phyloP scores from a whole-genome alignment of 2,888 invertebrate genomes.

The Isoperla grammatica region DNA sequence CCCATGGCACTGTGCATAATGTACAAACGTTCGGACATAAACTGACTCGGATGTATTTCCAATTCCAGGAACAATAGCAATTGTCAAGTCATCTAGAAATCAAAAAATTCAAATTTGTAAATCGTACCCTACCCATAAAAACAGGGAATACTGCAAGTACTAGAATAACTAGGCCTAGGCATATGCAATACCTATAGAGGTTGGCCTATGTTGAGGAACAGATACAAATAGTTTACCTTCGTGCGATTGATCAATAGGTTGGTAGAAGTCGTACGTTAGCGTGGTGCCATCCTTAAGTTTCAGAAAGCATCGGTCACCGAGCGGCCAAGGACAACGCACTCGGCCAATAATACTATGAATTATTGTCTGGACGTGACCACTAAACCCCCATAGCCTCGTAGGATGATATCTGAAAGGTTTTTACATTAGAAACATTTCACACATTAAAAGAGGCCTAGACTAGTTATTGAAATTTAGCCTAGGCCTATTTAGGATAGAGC shows the following conservation, averaged over 20 bases:
- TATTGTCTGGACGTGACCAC: conserved; percentile 91
- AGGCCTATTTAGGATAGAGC: no score
- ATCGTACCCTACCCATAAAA: no score
- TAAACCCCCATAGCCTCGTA: conserved; percentile 89
- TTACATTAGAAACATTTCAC: no score
- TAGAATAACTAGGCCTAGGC: no score
- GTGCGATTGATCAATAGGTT: conserved; percentile 62
- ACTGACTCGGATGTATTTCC: conserved; percentile 93
- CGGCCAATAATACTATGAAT: conserved; percentile 84
- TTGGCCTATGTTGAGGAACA: no score
- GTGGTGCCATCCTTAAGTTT: conserved; percentile 78
- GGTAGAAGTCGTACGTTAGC: conserved; percentile 87
- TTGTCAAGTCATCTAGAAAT: conserved; percentile 70
- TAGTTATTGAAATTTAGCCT: no score
- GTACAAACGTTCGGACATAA: conserved; percentile 89
- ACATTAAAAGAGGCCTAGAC: no score
- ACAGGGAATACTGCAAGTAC: no score
- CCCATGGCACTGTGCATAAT: conserved; percentile 85
- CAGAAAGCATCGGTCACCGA: conserved; percentile 74
- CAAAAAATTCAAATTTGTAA: no score
- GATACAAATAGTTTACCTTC: conserved; percentile 60
- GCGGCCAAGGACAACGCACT: conserved; percentile 82
- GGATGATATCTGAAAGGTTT: conserved; percentile 82
- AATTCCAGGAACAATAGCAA: conserved; percentile 87
- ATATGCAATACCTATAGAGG: no score